These are phyloP conservation scores for Athetis lepigone DNA, from an alignment of 2,888 invertebrate genomes.

Conservation along the genomic window DNA sequence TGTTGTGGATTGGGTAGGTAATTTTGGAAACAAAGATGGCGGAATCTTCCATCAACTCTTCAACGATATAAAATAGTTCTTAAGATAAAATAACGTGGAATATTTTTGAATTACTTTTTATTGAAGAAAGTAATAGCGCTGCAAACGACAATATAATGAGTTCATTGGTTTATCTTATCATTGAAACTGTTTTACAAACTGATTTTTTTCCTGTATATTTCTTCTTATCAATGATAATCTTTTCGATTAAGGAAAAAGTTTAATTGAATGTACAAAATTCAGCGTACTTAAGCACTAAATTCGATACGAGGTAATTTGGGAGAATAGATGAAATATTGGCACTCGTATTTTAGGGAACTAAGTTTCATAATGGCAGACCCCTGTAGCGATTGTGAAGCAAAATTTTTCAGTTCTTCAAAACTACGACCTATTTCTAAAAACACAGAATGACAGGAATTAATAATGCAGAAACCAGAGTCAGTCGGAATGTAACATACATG, in stretches of 20 bases:
- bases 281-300: not conserved
- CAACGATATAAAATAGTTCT: too few relatives aligned
- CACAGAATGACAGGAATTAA: too few relatives aligned
- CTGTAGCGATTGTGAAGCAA: too few relatives aligned
- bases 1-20: not conserved
- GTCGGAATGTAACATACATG: too few relatives aligned
- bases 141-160: constrained; percentile 2
- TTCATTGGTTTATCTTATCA: constrained; percentile 11
- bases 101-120: not conserved
- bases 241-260: constrained; percentile 5
- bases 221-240: constrained; percentile 14
- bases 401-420: too few relatives aligned
- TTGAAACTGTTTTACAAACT: not conserved
- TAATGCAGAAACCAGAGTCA: too few relatives aligned
- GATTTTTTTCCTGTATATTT: constrained; percentile 1
- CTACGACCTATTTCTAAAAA: too few relatives aligned
- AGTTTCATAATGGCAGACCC: too few relatives aligned
- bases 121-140: not conserved
- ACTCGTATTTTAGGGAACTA: too few relatives aligned
- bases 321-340: too few relatives aligned
- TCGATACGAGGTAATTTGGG: too few relatives aligned
- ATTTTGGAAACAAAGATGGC: not conserved
- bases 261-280: not conserved
- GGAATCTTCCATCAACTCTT: constrained; percentile 3
- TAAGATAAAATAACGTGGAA: too few relatives aligned